Conservation (phyloP, 2,113 vertebrate genomes). For the Scartelaos histophorus region DNA sequence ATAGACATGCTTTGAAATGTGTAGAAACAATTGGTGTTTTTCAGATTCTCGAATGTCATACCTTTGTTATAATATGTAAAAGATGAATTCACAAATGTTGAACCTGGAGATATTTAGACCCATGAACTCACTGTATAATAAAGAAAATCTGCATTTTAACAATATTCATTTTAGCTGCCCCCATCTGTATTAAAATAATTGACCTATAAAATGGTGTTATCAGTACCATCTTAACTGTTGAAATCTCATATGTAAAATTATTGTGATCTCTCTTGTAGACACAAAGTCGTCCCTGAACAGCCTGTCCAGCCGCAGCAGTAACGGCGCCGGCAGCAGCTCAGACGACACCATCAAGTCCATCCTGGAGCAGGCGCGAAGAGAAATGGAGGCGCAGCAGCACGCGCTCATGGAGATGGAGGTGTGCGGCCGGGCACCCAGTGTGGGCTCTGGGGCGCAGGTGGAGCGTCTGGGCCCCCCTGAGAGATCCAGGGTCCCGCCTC, state of each 20-base stretch:
- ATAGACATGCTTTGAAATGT: no score
- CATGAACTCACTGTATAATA: no score
- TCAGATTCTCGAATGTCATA: no score
- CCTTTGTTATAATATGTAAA: no score
- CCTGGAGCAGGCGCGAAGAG: constrained; percentile 91
- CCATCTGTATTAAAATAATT: no score
- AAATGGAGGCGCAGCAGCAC: constrained; percentile 97
- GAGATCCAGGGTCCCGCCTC: constrained; percentile 70
- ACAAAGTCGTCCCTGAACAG: constrained; percentile 74
- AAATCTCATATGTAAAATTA: neutral
- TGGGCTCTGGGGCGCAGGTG: constrained; percentile 52
- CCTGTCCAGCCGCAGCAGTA: constrained; percentile 65
- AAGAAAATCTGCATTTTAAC: no score
- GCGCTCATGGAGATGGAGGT: constrained; percentile 91
- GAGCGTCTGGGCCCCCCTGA: constrained; percentile 79
- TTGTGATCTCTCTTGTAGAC: constrained; percentile 77
- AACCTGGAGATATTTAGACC: no score
- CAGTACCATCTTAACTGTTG: neutral
- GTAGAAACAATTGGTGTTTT: no score
- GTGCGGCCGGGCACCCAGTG: constrained; percentile 57
- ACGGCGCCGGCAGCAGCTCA: constrained; percentile 78
- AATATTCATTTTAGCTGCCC: no score
- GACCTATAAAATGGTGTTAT: neutral
- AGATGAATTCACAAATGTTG: no score
- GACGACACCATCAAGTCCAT: constrained; percentile 97